Percentiles rank a stretch among this genome's conserved stretches.
Evolutionary conservation across 2,113 vertebrate genomes (phyloP).

Genomic region (Sciurus niger): DNA sequence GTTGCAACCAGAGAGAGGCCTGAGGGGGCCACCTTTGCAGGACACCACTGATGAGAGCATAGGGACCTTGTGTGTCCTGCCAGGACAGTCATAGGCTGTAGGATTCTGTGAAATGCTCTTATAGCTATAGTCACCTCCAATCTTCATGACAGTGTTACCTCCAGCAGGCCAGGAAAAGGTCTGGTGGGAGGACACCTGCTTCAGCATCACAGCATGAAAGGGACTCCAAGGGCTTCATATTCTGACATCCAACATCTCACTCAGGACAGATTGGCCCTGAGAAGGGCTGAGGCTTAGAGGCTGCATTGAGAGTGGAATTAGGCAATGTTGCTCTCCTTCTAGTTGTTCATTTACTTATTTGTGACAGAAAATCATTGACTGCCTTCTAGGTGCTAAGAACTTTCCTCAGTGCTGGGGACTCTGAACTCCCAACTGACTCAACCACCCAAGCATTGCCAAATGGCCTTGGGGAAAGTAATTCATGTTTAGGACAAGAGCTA

Average conservation of each 20-base stretch:
- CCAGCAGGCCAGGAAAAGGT: no score
- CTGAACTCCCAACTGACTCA: neutral
- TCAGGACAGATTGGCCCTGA: neutral
- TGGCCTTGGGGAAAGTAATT: neutral
- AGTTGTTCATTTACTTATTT: neutral
- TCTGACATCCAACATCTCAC: no score
- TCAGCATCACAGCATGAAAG: rapidly evolving
- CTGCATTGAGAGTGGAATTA: neutral
- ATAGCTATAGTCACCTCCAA: neutral
- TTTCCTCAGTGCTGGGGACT: no score
- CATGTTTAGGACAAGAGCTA: neutral
- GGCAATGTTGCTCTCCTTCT: rapidly evolving
- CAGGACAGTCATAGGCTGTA: neutral
- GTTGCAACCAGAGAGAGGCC: rapidly evolving
- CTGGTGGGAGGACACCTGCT: no score
- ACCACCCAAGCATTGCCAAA: neutral
- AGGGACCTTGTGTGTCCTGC: rapidly evolving
- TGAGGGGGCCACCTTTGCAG: rapidly evolving
- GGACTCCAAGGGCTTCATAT: rapidly evolving
- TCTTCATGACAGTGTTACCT: neutral
- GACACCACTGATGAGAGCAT: neutral
- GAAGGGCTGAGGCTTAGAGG: no score
- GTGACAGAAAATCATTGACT: neutral
- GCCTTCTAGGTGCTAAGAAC: neutral
- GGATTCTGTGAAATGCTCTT: neutral